Base-by-base conservation (phyloP, 2,888 invertebrate species). In the Aquatica leii region DNA sequence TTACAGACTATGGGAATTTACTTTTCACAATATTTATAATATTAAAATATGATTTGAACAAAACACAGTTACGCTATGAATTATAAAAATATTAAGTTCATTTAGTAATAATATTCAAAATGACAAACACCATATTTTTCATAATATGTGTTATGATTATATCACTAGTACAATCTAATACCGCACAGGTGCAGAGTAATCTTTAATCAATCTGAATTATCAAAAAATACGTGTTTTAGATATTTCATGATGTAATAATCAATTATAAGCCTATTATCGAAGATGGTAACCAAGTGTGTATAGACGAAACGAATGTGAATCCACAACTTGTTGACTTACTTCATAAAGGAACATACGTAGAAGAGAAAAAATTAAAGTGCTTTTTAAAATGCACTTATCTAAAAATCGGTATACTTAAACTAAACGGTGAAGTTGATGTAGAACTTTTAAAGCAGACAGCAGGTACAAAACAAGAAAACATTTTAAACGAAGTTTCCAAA, bases 311-410 rank as follows among this genome's bases (percentile, higher is more conserved):
- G 5, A 20, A 20, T 5, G 24, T 49, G 9, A 14, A 17, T 9
- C 49, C 49, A 5, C 1, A 12, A 49, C 49, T 49, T 20, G 12
- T 49, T 4, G 24, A 49, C 11, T 11, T 49, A 9, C 8, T 49
- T 20, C 17, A 49, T 8, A 12, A 37, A 2, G 52, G 52, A 6
- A 8, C 8, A 8, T 52, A 52, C 17, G 37, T 18, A 6, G 37
- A 52, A 37, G 18, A 52, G 15, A 14, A 17, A 17, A 5, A 9
- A 12, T 5, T 52, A 9, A 52, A 52, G 15, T 52, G 52, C 17
- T 52, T 35, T 20, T n/a, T 37, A 18, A 14, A 11, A 35, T 52
- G 52, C 18, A 11, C 17, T 2, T 37, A 37, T 17, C 31, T 52
- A 11, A 37, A 37, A n/a, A 5, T 52, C 5, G 15, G 37, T 15